Conservation (phyloP, 35 echinoderm and acorn worm species). For the Chiridota heheva region DNA sequence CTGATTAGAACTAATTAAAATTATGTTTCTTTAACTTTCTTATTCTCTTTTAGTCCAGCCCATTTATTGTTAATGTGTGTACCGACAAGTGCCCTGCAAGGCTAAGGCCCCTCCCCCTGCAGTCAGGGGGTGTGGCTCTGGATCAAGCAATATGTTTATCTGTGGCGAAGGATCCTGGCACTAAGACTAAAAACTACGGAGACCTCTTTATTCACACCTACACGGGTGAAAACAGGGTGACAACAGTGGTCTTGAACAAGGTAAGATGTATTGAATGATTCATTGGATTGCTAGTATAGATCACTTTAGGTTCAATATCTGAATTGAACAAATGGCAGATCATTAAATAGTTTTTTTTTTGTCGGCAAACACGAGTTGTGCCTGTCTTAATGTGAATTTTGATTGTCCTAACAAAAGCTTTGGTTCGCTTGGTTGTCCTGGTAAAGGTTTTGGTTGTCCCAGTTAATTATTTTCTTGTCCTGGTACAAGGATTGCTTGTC, state of each 20-base stretch:
- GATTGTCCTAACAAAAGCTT: not conserved
- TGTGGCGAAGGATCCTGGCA: slow-evolving; percentile 43
- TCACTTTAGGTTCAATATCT: no score
- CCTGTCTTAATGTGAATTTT: not conserved
- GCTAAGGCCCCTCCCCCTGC: slow-evolving; percentile 69
- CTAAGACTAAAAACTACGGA: slow-evolving; percentile 23
- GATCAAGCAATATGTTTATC: slow-evolving; percentile 67
- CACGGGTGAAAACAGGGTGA: slow-evolving; percentile 51
- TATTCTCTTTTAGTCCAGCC: slow-evolving; percentile 42
- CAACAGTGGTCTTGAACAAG: slow-evolving; percentile 71
- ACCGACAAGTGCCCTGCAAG: slow-evolving; percentile 68
- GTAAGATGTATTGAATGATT: slow-evolving; percentile 24
- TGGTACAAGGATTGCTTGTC: no score
- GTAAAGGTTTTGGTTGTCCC: no score
- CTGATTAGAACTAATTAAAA: no score
- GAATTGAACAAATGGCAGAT: no score
- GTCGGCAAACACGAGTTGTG: not conserved
- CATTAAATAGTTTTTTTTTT: not conserved
- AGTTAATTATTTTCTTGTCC: no score
- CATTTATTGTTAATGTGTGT: slow-evolving; percentile 66
- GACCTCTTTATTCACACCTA: slow-evolving; percentile 52
- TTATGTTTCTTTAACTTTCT: not conserved
- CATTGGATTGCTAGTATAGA: not conserved
- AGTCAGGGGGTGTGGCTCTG: slow-evolving; percentile 69
- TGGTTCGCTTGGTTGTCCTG: not conserved